A percentile compares a stretch with the other conserved stretches of the same genome.
Conservation (phyloP, 2,888 invertebrate genomes). For the Isotomurus palustris region DNA sequence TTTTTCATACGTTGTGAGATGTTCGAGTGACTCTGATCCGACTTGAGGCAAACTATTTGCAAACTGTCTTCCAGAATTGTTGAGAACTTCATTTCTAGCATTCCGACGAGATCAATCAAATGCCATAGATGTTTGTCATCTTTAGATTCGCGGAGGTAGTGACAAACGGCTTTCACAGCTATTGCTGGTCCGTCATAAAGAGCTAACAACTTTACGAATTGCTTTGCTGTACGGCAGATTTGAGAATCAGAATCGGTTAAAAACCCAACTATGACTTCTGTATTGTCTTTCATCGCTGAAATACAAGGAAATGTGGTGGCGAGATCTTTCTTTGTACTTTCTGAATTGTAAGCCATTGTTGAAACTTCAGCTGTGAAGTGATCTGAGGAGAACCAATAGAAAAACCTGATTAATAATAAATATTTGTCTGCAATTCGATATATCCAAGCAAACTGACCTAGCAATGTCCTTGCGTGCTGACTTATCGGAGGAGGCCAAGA, state of each 20-base stretch:
- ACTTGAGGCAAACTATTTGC: conserved; percentile 28
- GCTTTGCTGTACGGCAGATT: conserved; percentile 29
- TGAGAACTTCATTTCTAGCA: conserved; percentile 37
- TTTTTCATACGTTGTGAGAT: neutral
- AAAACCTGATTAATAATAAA: too few species aligned
- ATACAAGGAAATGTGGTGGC: conserved; percentile 36
- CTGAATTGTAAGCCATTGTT: conserved; percentile 32
- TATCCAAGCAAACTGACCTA: conserved; percentile 20
- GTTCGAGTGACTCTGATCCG: neutral
- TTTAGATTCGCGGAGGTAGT: conserved; percentile 28
- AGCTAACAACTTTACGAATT: conserved; percentile 37
- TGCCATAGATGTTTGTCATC: conserved; percentile 40
- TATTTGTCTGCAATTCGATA: neutral
- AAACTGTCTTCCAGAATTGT: conserved; percentile 31
- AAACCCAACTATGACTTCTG: conserved; percentile 27
- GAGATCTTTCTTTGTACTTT: conserved; percentile 31
- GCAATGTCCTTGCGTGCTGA: conserved; percentile 24
- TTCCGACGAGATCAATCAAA: conserved; percentile 30
- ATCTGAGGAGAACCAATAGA: conserved; percentile 19
- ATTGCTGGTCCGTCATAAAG: conserved; percentile 37
- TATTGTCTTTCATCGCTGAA: conserved; percentile 32
- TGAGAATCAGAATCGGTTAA: conserved; percentile 35
- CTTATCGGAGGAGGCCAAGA: conserved; percentile 25
- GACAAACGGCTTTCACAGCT: conserved; percentile 35
- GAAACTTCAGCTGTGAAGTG: conserved; percentile 38